Base-by-base conservation (phyloP, 2,888 invertebrate genomes). In the Rhorus exstirpatorius region DNA sequence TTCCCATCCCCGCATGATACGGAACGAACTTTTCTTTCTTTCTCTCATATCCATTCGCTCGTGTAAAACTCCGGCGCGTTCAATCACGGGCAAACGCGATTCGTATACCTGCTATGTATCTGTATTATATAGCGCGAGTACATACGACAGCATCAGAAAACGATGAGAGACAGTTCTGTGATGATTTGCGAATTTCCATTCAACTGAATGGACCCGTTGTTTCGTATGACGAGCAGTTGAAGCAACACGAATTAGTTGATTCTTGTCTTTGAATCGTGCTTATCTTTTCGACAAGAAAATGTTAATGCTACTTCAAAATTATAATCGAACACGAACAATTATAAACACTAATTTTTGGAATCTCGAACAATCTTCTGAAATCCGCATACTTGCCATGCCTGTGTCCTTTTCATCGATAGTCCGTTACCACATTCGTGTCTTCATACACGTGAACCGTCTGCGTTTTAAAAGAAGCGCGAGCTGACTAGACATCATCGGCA, bases 31-130 rank as follows among this genome's bases (percentile, higher is more conserved):
- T 38, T 53, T 77, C 76, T 81, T 81, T 82, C 53, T 67, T 41
- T 67, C 68, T 61, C 68, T 72, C 80, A 80, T 78, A 79, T 80
- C 80, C 80, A 68, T 58, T 46, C 8, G 8, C 12, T 38, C 8
- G 19, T 21, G 35, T 17, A 19, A 65, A 65, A 46, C 24, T 46
- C 46, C 51, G 51, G 77, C 61, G 31, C 19, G 41, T 67, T 58
- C 67, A 67, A 80, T 68, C 58, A 61, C 19, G 51, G 41, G 17
- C 17, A 46, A 44, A 53, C 26, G 38, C 3, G 17, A 38, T 10
- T 3, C 38, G 10, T 8, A 38, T 38, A 38, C 38, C 21, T 12
- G 63, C 63, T 63, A 24, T 14, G 24, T 41, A 7, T 19, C n/a
- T 17, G 4, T 6, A 14, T 49, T 31, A 14, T 31, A 14, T 17